Base-by-base conservation (phyloP, 2,888 invertebrate genomes). In the Spodoptera exigua region DNA sequence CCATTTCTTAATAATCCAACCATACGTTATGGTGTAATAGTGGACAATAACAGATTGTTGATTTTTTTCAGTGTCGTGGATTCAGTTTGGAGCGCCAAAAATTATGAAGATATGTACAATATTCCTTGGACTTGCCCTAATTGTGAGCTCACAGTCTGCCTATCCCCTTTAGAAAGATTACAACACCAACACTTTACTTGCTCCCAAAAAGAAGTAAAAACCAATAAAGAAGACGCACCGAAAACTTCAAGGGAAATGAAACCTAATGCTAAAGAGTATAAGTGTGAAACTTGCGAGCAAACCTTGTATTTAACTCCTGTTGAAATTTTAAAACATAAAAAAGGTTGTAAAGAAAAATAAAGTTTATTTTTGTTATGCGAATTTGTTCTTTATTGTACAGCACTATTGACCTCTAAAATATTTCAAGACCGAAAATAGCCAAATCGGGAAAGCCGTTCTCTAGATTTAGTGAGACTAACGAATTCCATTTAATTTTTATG, bases 271-370 rank as follows among this genome's bases (percentile, higher is more conserved):
- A 95, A 95, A 84, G 90, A 95, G 41, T 98, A 96, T 89, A 95
- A 95, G 73, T 99, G 99, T 86, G 92, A 95, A 10, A 94, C 88
- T 74, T 99, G 99, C 89, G 91, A 95, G 2, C 92, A 96, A 74
- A 95, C 94, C 4, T 88, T 98, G 58, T 94, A 95, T 78, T 90
- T 98, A 70, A 97, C 97, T 11, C 96, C 97, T 3, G 96, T 97
- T 17, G 98, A 99, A 86, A 97, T 98, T 85, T 94, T 99, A 66
- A 97, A 96, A 79, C 99, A 99, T 91, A 98, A 96, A 84, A 97
- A 96, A 81, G 92, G 89, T 74, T 96, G 96, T 88, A 87, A 86
- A 70, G 80, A 80, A 66, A 87, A 91, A 87, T 88, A 87, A 89
- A 82, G 2, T 40, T 27, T 46, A 9, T n/a, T 36, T 2, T 13